Evolutionary conservation across 23 tunicate species (phyloP).

Genomic region (Oikopleura dioica): DNA sequence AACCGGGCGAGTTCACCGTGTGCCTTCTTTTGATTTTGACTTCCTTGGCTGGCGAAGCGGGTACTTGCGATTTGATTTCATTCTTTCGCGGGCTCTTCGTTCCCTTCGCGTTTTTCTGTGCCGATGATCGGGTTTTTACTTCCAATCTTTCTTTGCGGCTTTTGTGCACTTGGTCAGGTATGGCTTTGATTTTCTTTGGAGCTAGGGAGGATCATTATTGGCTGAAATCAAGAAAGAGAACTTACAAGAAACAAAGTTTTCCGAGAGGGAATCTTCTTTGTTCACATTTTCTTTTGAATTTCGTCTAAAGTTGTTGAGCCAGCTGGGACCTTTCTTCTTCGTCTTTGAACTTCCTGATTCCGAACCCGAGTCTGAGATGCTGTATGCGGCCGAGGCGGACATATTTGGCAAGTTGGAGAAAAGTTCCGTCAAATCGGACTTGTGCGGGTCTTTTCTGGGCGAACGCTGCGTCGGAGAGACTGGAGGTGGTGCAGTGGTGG

Average conservation of each 20-base stretch:
- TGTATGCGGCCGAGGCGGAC: not conserved
- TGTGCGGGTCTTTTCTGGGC: not conserved
- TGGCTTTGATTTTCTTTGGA: not conserved
- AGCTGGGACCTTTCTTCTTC: not conserved
- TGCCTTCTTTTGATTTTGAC: not conserved
- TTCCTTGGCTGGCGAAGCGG: not conserved
- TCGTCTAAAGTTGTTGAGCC: not conserved
- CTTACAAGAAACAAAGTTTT: not conserved
- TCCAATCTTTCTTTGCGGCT: constrained; percentile 8
- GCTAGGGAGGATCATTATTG: not conserved
- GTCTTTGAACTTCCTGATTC: not conserved
- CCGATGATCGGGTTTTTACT: not conserved
- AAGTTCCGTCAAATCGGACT: not conserved
- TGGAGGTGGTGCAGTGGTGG: not conserved
- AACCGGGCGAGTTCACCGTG: too few species aligned
- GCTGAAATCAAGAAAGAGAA: not conserved
- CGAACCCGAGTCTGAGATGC: constrained; percentile 5
- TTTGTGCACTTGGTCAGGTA: not conserved
- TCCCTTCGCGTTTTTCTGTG: not conserved
- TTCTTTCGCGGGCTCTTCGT: not conserved
- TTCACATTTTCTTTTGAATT: not conserved
- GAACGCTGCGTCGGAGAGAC: not conserved
- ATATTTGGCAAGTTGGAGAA: not conserved
- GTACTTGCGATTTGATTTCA: not conserved
- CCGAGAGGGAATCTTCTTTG: too few species aligned